A percentile compares a stretch with the other conserved stretches of the same genome.
Conservation (phyloP, 2,888 invertebrate species). For the Aphidius colemani region DNA sequence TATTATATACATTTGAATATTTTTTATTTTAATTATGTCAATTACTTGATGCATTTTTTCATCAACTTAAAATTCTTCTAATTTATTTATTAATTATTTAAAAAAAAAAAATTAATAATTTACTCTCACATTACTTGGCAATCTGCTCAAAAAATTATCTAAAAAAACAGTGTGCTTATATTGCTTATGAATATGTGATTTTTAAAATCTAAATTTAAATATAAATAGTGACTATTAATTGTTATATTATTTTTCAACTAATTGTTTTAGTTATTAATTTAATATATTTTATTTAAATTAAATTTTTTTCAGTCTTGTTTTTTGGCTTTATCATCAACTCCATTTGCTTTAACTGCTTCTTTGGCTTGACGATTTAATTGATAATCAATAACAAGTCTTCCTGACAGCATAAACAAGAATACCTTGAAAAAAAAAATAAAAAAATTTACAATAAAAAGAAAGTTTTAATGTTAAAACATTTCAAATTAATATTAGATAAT, state of each 20-base stretch:
- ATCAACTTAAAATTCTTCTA: too few species aligned
- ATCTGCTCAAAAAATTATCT: too few species aligned
- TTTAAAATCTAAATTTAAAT: not conserved
- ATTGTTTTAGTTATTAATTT: not conserved
- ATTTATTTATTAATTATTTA: too few species aligned
- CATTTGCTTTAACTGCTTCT: slow-evolving; percentile 55
- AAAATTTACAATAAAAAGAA: not conserved
- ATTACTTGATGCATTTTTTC: too few species aligned
- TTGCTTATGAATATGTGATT: too few species aligned
- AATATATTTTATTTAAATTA: slow-evolving; percentile 7
- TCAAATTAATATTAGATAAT: not conserved
- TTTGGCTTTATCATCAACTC: slow-evolving; percentile 61
- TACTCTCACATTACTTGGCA: too few species aligned
- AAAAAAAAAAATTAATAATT: too few species aligned
- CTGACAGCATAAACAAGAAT: slow-evolving; percentile 90
- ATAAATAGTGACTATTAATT: not conserved
- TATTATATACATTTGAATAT: too few species aligned
- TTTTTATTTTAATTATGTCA: too few species aligned
- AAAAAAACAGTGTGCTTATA: too few species aligned
- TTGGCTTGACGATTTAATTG: slow-evolving; percentile 64
- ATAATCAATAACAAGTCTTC: slow-evolving; percentile 83
- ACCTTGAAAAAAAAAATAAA: slow-evolving; percentile 55
- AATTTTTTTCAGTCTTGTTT: slow-evolving; percentile 61
- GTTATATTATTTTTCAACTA: not conserved
- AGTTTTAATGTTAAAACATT: too few species aligned